phyloP scores from a whole-genome alignment of 1,140 invertebrate species.

The Papilio dardanus region DNA sequence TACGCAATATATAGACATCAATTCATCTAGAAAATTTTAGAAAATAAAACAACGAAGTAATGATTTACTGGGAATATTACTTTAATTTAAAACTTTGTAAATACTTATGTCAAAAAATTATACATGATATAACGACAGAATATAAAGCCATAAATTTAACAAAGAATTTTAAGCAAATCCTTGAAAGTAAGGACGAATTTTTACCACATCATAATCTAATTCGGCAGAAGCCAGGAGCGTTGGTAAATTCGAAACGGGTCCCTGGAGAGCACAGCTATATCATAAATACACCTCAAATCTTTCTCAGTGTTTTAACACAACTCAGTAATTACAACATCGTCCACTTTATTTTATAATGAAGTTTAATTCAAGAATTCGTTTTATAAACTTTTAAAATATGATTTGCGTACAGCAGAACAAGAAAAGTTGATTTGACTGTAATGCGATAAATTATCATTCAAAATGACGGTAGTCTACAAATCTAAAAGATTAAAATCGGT shows the following conservation, averaged over 20 bases:
- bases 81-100: no score
- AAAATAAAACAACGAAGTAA: no score
- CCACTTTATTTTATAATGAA: background rate
- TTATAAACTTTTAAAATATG: background rate
- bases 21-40: no score
- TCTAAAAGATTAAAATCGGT: no score
- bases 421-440: no score
- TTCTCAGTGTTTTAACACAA: background rate
- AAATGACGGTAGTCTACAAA: no score
- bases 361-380: background rate
- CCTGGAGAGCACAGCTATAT: background rate
- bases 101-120: no score
- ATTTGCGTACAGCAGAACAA: background rate
- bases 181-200: background rate
- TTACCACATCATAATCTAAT: constrained; percentile 2
- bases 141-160: background rate
- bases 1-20: no score
- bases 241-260: constrained; percentile 1
- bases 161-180: background rate
- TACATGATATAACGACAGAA: background rate
- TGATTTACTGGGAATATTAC: no score
- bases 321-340: constrained; percentile 3
- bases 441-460: no score
- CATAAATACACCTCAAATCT: background rate
- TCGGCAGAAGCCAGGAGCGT: background rate